phyloP scores from a whole-genome alignment of 2,797 vertebrate species.

The Leptoclinus maculatus region DNA sequence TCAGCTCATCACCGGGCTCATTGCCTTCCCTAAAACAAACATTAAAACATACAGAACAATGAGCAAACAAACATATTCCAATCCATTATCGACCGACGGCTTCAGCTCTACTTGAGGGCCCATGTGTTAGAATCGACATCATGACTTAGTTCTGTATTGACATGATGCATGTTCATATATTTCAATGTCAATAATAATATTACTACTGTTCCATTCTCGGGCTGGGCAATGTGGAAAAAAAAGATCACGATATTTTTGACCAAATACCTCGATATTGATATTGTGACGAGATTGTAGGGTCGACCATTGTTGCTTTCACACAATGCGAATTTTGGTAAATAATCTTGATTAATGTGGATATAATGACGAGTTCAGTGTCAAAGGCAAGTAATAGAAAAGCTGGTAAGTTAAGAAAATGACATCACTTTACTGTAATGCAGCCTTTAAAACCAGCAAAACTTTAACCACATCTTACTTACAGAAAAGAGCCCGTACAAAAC shows the following conservation, averaged over 20 bases:
- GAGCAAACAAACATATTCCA: neutral
- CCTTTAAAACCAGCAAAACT: neutral
- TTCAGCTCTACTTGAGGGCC: neutral
- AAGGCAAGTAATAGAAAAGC: neutral
- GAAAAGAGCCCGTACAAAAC: neutral
- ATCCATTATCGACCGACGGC: neutral
- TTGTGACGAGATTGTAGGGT: neutral
- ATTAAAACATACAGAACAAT: neutral
- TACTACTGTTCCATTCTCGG: neutral
- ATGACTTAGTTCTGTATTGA: neutral
- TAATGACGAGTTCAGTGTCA: neutral
- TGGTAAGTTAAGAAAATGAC: neutral
- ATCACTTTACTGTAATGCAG: neutral
- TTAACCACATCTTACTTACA: neutral
- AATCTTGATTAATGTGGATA: neutral
- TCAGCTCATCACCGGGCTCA: conserved; percentile 89
- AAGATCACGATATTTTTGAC: neutral
- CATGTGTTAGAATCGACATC: neutral
- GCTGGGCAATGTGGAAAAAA: neutral
- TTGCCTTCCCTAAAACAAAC: conserved; percentile 91
- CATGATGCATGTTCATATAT: neutral
- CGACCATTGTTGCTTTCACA: neutral
- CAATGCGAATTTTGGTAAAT: neutral
- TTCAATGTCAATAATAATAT: neutral
- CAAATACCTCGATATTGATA: neutral